Evolutionary conservation across 2,888 invertebrate species (phyloP), one percentile per base, ranked within the genome.

Genomic region (Agrotis puta): DNA sequence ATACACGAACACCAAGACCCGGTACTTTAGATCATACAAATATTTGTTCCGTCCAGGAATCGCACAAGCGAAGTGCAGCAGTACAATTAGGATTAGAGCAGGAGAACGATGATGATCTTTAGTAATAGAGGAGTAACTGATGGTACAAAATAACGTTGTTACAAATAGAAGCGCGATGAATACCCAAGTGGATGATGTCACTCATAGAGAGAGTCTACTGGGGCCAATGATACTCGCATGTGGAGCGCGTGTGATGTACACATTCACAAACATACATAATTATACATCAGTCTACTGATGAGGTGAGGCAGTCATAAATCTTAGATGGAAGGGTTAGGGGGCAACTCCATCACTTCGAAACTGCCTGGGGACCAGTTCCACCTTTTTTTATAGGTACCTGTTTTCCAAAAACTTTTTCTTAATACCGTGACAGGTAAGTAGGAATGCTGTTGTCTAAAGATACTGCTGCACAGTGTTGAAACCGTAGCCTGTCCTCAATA

Each of bases 101-200:
- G 24, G 9, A 53, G 16, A 4, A 54, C 11, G 54, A 27, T 27
- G 11, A 54, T 27, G 27, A 33, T 54, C n/a, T 33, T 24, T 22
- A 51, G 51, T 51, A 22, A 48, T 20, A 64, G 2, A 56, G 14
- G 43, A 47, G 20, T 18, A 47, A 47, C 20, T 14, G 16, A n/a
- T 56, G 14, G 14, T n/a, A 33, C 24, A 39, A 51, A 53, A 39
- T 39, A 27, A 18, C 7, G 20, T 47, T 47, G 72, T 47, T 48
- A 64, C 47, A 48, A 64, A 64, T 11, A 24, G 45, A 22, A 27
- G 27, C 66, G 66, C 45, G 74, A 39, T 39, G 74, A 66, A 67
- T 73, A n/a, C 45, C n/a, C n/a, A 73, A 73, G 24, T 51, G 47
- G 57, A 20, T 72, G 72, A 66, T 47, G 74, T 73, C 74, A 74